A percentile compares a stretch with the other conserved stretches of the same genome.
Evolutionary conservation across 2,113 vertebrate genomes (phyloP).

Genomic region (Cebidichthys violaceus): DNA sequence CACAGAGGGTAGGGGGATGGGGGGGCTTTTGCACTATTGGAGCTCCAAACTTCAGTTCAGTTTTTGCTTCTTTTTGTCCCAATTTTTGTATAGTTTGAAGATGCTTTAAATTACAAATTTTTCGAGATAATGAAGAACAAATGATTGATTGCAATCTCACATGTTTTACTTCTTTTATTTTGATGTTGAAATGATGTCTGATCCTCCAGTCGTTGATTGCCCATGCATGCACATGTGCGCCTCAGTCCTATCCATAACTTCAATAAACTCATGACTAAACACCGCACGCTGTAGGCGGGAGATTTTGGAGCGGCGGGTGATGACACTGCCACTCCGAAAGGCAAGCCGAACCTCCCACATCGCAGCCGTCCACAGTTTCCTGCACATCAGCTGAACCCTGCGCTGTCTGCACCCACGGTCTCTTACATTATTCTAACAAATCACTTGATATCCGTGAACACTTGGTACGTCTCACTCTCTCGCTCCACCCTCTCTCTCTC

Average conservation of each 20-base stretch:
- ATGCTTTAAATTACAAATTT: background rate
- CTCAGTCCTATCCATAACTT: background rate
- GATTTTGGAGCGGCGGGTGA: constrained; percentile 5
- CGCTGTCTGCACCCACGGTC: constrained; percentile 62
- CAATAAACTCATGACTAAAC: background rate
- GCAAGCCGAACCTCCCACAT: constrained; percentile 64
- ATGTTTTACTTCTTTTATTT: background rate
- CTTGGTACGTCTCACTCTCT: constrained; percentile 15
- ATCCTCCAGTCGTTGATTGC: background rate
- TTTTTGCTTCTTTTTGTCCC: background rate
- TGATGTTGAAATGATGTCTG: background rate
- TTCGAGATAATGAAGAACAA: background rate
- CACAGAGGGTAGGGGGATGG: too few relatives aligned
- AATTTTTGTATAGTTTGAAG: background rate
- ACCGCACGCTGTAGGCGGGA: background rate
- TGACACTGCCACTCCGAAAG: constrained; percentile 21
- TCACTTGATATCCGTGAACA: constrained; percentile 56
- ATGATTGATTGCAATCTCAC: background rate
- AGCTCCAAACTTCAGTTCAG: background rate
- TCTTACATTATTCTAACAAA: constrained; percentile 60
- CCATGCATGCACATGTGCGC: background rate
- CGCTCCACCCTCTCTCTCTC: constrained; percentile 31
- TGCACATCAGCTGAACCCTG: constrained; percentile 47
- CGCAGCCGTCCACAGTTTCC: constrained; percentile 29
- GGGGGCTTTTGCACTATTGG: background rate